Conservation (phyloP, 1,140 invertebrate species). For the Drosophila sechellia region DNA sequence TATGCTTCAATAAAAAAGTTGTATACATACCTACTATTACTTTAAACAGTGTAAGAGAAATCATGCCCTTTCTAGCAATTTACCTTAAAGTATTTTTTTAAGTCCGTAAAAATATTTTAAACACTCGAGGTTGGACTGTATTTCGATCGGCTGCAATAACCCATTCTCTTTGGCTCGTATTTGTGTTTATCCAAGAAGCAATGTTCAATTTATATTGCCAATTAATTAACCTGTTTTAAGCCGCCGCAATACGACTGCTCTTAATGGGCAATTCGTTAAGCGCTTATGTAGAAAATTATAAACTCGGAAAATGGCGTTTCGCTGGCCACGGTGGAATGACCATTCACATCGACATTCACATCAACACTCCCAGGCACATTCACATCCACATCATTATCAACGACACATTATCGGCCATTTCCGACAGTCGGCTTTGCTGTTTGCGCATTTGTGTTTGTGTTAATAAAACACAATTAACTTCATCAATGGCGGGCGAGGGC, state of each 20-base stretch:
- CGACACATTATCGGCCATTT: slow-evolving; percentile 74
- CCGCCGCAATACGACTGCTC: slow-evolving; percentile 11
- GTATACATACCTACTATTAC: too few species aligned
- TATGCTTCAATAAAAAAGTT: too few species aligned
- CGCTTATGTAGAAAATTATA: slow-evolving; percentile 69
- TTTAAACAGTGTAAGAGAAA: too few species aligned
- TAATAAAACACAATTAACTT: slow-evolving; percentile 85
- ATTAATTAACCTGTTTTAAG: slow-evolving; percentile 33
- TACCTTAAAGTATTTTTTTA: too few species aligned
- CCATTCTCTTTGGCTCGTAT: slow-evolving; percentile 5
- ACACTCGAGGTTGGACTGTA: background rate
- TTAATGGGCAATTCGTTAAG: slow-evolving; percentile 59
- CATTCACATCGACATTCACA: slow-evolving; percentile 3
- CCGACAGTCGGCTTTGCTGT: slow-evolving; percentile 56
- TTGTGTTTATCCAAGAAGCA: background rate
- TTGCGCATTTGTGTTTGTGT: slow-evolving; percentile 83
- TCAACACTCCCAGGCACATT: background rate
- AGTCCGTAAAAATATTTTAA: too few species aligned
- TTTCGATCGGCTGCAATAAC: background rate
- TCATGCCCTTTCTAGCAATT: too few species aligned
- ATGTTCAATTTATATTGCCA: slow-evolving; percentile 7
- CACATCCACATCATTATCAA: slow-evolving; percentile 54
- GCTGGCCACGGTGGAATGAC: background rate
- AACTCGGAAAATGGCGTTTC: slow-evolving; percentile 62
- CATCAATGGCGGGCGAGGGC: slow-evolving; percentile 73